These are phyloP conservation scores for Empis livida DNA, from an alignment of 2,888 invertebrate species.

Conservation along the genomic window DNA sequence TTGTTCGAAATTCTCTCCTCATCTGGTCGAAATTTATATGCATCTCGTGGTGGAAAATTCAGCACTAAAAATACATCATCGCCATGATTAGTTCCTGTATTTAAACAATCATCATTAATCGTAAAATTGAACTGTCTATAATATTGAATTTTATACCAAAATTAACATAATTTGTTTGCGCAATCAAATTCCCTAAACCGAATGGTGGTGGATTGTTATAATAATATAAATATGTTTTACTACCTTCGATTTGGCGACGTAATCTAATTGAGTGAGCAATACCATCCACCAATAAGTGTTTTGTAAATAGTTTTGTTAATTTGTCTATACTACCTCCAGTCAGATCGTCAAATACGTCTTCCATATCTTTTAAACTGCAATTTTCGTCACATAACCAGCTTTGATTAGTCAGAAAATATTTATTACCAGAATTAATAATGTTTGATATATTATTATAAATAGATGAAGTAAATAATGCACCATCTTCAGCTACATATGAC, in stretches of 20 bases:
- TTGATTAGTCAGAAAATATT: too few species aligned
- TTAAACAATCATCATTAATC: background rate
- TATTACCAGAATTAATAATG: too few species aligned
- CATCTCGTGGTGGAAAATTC: background rate
- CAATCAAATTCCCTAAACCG: background rate
- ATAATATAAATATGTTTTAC: background rate
- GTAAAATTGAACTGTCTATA: background rate
- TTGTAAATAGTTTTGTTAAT: background rate
- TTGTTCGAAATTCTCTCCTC: background rate
- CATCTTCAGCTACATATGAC: background rate
- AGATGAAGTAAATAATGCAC: background rate
- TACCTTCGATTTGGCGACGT: background rate
- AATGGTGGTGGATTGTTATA: background rate
- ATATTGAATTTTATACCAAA: background rate
- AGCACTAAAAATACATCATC: background rate
- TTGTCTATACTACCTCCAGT: background rate
- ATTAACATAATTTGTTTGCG: background rate
- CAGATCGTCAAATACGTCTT: background rate
- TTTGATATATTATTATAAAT: too few species aligned
- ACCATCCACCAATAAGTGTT: background rate
- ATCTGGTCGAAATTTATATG: background rate
- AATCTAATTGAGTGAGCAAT: background rate
- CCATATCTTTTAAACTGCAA: background rate
- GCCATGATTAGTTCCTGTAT: background rate
- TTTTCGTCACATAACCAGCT: too few species aligned